phyloP scores from a whole-genome alignment of 2,797 vertebrate species.

The Hoplostethus mediterraneus region DNA sequence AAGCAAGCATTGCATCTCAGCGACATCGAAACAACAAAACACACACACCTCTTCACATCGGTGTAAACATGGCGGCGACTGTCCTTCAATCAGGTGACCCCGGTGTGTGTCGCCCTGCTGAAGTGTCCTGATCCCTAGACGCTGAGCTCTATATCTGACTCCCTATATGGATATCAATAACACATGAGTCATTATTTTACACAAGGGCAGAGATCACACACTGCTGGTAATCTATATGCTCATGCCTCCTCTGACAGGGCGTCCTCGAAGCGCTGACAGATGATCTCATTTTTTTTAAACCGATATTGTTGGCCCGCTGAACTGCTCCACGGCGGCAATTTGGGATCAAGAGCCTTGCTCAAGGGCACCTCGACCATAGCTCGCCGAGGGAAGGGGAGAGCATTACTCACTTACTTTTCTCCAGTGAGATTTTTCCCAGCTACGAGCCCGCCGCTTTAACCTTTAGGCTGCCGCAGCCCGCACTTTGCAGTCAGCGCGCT shows the following conservation, averaged over 20 bases:
- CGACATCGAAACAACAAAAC: slow-evolving; percentile 35
- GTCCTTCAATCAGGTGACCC: background rate
- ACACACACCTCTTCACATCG: background rate
- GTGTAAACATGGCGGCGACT: background rate
- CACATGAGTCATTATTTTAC: slow-evolving; percentile 57
- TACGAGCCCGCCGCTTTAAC: too few relatives aligned
- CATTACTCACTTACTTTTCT: slow-evolving; percentile 22
- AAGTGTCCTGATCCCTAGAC: slow-evolving; percentile 52
- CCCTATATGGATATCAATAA: slow-evolving; percentile 70
- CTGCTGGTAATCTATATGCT: slow-evolving; percentile 64
- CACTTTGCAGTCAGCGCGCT: slow-evolving; percentile 32
- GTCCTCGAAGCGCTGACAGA: slow-evolving; percentile 45
- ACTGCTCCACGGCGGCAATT: slow-evolving; percentile 40
- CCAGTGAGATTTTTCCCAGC: background rate
- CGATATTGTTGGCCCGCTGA: slow-evolving; percentile 51
- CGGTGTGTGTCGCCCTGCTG: slow-evolving; percentile 6
- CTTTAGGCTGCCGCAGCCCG: background rate
- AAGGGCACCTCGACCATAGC: slow-evolving; percentile 24
- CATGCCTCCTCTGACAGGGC: slow-evolving; percentile 48
- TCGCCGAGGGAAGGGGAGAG: slow-evolving; percentile 3
- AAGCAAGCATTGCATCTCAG: slow-evolving; percentile 7
- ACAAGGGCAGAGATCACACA: slow-evolving; percentile 55
- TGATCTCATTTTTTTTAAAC: slow-evolving; percentile 24
- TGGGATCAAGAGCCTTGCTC: slow-evolving; percentile 33
- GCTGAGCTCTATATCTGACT: slow-evolving; percentile 48